Percentiles rank a stretch among this genome's conserved stretches.
These are phyloP conservation scores for Netta rufina DNA, from an alignment of 2,797 vertebrate genomes.

Conservation along the genomic window DNA sequence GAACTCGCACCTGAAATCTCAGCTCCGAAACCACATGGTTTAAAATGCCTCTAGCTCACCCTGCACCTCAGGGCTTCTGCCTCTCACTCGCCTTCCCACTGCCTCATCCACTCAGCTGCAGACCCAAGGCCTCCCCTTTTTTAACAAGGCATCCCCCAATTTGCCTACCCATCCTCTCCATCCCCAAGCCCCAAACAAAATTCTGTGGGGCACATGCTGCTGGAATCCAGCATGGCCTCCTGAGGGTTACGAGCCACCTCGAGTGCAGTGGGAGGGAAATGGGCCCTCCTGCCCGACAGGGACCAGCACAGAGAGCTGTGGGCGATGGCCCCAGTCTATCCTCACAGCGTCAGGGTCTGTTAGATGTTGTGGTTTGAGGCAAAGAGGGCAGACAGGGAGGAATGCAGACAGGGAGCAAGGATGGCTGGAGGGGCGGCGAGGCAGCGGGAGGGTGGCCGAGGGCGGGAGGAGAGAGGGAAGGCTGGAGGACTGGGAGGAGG, in stretches of 20 bases:
- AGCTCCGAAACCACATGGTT: background rate
- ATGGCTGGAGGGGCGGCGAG: background rate
- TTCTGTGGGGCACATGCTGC: rapidly evolving
- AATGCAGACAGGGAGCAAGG: background rate
- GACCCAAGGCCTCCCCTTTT: background rate
- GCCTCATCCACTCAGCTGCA: background rate
- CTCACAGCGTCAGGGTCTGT: background rate
- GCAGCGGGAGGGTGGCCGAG: background rate
- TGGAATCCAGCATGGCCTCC: background rate
- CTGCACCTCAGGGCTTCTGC: background rate
- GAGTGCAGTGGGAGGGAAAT: background rate
- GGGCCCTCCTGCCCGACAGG: rapidly evolving
- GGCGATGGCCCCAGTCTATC: rapidly evolving
- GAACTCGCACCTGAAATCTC: background rate
- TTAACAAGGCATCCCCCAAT: background rate
- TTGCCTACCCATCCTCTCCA: background rate
- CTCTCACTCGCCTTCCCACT: background rate
- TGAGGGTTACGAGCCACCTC: background rate
- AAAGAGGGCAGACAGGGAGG: background rate
- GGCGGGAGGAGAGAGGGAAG: background rate
- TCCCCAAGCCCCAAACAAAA: background rate
- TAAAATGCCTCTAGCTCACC: background rate
- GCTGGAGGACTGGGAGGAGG: background rate
- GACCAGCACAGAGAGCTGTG: background rate
- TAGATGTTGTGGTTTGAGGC: background rate